These are phyloP conservation scores for Rutpela maculata DNA, from an alignment of 2,888 invertebrate species.

Conservation along the genomic window DNA sequence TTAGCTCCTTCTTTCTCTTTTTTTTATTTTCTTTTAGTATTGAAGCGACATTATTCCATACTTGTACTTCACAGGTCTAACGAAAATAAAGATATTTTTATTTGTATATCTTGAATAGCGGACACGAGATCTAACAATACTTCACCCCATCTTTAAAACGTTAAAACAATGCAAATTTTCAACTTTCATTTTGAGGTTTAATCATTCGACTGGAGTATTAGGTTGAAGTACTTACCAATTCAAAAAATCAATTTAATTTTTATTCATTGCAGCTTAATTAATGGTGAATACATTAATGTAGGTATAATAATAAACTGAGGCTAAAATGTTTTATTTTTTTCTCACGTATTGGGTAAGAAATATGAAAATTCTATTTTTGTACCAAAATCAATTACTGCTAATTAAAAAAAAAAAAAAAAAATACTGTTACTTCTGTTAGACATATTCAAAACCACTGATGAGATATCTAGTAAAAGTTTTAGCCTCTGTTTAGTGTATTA, in stretches of 20 bases:
- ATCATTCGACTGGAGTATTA: no score
- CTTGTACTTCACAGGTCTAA: no score
- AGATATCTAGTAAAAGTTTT: background rate
- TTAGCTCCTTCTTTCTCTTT: no score
- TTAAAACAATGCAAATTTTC: no score
- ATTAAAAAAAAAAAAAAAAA: background rate
- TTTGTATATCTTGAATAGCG: no score
- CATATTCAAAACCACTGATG: no score
- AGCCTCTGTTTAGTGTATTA: conserved; percentile 10
- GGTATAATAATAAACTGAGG: background rate
- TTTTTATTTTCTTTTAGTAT: no score
- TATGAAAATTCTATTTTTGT: background rate
- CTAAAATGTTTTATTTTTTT: background rate
- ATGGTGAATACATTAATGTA: background rate
- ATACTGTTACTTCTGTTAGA: background rate
- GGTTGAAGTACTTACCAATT: background rate
- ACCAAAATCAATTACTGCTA: background rate
- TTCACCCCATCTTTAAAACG: no score
- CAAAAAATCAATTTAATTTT: background rate
- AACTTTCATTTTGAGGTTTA: no score
- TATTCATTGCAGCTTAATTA: background rate
- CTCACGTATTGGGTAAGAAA: background rate
- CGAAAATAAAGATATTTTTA: no score
- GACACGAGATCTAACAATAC: no score
- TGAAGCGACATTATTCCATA: no score